Evolutionary conservation across 2,888 invertebrate genomes (phyloP), one percentile per base, ranked within the genome.

Genomic region (Drosophila fungiperda): DNA sequence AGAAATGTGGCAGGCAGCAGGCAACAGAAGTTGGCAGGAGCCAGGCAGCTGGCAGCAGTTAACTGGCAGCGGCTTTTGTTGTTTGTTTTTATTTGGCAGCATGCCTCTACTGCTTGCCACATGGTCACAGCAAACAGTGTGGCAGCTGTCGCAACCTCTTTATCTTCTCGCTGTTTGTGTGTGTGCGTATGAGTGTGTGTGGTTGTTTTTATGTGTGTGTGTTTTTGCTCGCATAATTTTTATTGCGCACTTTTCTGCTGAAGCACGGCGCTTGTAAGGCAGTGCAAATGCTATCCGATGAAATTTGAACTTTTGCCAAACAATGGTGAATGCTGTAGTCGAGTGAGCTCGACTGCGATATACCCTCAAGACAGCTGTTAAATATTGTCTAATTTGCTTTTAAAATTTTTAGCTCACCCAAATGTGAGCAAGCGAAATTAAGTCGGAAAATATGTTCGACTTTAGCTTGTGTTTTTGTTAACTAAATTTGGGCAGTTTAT

Each of bases 261-360:
- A 60, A 36, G 17, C 11, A 23, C 29, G 64, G 62, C 63, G 20
- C 58, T 42, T 53, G 50, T 23, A 79, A 82, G 52, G 59, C 57
- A 57, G 73, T 83, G 83, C 70, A 68, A 83, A 83, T 76, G 76
- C 67, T 68, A 57, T 50, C 76, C 65, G 69, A 78, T 78, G 73
- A 73, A 69, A 61, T 60, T 69, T 67, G 70, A 50, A 35, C 35
- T 48, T 60, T 65, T 62, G 58, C 63, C 50, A 66, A 74, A 45
- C 26, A 61, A 64, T 52, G 12, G 0, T 7, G 20, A 45, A 7
- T 7, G 12, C 45, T 45, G 45, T 20, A 45, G 45, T 20, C 12
- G 7, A 23, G 12, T 23, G 42, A 45, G 20, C 20, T 20, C 20
- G 12, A 12, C 20, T 3, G 1, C 12, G 23, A 45, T 23, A 7